phyloP scores from a whole-genome alignment of 2,113 vertebrate species.

The Aythya baeri region DNA sequence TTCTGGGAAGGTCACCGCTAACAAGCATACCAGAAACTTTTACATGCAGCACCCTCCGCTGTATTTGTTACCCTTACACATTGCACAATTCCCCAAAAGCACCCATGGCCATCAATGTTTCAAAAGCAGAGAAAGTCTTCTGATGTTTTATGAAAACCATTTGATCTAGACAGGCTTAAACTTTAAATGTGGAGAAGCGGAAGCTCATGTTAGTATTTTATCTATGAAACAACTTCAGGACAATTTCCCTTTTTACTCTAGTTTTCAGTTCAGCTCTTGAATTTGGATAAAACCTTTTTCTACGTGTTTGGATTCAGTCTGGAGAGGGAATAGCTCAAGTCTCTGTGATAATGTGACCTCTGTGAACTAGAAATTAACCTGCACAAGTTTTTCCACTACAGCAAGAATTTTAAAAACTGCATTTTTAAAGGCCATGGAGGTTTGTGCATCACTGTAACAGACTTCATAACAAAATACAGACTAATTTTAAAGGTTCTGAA shows the following conservation, averaged over 20 bases:
- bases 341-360: not conserved
- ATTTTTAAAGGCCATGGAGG: not conserved
- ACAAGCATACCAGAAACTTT: not conserved
- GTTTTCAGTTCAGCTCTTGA: not conserved
- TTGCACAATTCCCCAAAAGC: not conserved
- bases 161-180: not conserved
- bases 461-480: not conserved
- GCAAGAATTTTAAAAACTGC: not conserved
- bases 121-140: not conserved
- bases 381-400: not conserved
- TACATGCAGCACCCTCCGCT: rapidly evolving
- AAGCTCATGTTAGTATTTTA: not conserved
- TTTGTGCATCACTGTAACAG: not conserved
- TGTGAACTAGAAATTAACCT: not conserved
- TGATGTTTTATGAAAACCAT: not conserved
- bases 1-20: not conserved
- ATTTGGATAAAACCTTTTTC: not conserved
- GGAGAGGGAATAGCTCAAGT: not conserved
- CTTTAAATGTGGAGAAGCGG: not conserved
- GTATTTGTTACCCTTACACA: not conserved
- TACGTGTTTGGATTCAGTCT: not conserved
- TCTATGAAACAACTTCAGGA: not conserved
- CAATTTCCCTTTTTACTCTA: not conserved
- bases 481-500: not conserved
- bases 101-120: not conserved